phyloP scores from a whole-genome alignment of 2,797 vertebrate genomes.

The Botia almorhae region DNA sequence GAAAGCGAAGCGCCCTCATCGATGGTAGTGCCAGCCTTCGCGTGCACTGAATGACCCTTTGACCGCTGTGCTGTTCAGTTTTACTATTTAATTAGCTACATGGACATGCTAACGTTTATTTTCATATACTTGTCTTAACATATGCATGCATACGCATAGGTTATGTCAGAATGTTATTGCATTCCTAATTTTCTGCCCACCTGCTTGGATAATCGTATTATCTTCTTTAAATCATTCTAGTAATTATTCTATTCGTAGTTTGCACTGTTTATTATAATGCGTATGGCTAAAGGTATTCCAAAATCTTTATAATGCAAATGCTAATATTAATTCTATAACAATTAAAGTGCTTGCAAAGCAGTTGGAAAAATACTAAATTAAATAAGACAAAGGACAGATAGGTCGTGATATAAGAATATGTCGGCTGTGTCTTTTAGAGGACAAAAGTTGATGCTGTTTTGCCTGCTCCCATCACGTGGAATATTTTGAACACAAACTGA shows the following conservation, averaged over 20 bases:
- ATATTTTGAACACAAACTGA: constrained; percentile 66
- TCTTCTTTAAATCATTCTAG: background rate
- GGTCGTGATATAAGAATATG: constrained; percentile 42
- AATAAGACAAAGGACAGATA: constrained; percentile 42
- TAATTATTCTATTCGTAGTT: background rate
- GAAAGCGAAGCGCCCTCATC: constrained; percentile 40
- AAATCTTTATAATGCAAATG: background rate
- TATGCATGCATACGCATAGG: background rate
- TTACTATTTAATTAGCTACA: background rate
- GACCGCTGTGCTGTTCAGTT: constrained; percentile 42
- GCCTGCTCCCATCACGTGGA: constrained; percentile 43
- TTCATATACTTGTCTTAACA: too few relatives aligned
- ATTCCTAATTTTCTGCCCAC: background rate
- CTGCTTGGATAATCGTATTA: background rate
- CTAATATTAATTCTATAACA: background rate
- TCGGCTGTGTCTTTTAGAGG: constrained; percentile 25
- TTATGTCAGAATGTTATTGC: background rate
- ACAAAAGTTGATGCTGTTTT: constrained; percentile 43
- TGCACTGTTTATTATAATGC: background rate
- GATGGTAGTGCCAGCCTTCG: constrained; percentile 32
- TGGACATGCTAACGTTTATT: background rate
- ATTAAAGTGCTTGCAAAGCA: background rate
- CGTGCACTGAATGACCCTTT: constrained; percentile 42
- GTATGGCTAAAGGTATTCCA: background rate
- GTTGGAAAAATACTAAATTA: background rate